A percentile compares a stretch with the other conserved stretches of the same genome.
Conservation (phyloP, 2,797 vertebrate genomes). For the Heliangelus exortis region DNA sequence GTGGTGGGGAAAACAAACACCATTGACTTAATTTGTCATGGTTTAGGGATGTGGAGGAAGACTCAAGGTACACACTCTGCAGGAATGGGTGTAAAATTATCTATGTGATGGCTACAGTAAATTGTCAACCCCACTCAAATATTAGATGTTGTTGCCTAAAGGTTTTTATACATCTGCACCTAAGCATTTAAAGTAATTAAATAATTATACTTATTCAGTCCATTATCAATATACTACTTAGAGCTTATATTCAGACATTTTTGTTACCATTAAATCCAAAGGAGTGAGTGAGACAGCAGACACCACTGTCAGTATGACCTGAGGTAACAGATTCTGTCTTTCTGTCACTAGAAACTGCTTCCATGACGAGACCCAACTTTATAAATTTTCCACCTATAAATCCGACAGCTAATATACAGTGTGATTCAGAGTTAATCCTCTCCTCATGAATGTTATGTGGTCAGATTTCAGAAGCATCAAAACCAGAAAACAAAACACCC, state of each 20-base stretch:
- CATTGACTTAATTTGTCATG: not conserved
- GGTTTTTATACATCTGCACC: not conserved
- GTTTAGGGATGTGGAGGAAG: not conserved
- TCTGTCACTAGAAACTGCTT: not conserved
- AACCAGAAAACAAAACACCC: too few species aligned
- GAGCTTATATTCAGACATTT: not conserved
- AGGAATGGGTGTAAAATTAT: not conserved
- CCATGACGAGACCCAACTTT: not conserved
- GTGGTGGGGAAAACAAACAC: not conserved
- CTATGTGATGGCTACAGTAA: not conserved
- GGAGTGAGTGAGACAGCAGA: not conserved
- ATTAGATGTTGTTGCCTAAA: not conserved
- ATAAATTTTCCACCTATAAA: not conserved
- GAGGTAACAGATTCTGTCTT: conserved; percentile 5
- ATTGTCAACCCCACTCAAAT: not conserved
- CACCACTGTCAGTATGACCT: not conserved
- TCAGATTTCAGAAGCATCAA: not conserved
- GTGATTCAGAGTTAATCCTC: not conserved
- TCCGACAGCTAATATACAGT: not conserved
- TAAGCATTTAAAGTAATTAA: conserved; percentile 9
- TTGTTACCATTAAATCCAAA: conserved; percentile 17
- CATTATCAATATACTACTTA: not conserved
- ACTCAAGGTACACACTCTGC: not conserved
- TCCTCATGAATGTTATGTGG: not conserved
- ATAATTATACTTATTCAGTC: not conserved